phyloP scores from a whole-genome alignment of 2,113 vertebrate species.

The Chaetorhynchus papuensis region DNA sequence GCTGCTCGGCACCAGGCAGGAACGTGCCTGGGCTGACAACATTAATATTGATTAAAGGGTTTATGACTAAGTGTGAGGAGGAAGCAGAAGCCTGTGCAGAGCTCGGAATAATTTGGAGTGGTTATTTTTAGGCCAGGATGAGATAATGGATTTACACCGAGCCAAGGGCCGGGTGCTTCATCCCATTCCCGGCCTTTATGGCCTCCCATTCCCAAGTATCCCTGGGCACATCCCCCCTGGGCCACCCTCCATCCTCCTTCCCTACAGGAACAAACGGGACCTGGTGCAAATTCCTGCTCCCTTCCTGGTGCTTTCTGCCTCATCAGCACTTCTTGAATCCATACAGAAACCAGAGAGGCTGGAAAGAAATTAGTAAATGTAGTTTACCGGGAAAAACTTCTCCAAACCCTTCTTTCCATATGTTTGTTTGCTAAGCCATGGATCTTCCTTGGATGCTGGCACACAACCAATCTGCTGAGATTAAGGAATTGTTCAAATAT shows the following conservation, averaged over 20 bases:
- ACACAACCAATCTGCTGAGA: too few relatives aligned
- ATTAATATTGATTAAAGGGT: neutral
- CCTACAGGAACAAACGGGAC: rapidly evolving
- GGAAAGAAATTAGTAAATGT: neutral
- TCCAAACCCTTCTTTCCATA: neutral
- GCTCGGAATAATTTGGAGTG: neutral
- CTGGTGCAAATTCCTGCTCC: neutral
- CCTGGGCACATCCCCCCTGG: neutral
- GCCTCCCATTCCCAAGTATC: rapidly evolving
- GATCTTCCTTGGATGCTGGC: neutral
- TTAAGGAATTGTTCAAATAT: neutral
- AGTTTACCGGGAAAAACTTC: neutral
- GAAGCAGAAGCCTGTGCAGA: slow-evolving; percentile 13
- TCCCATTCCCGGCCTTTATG: neutral
- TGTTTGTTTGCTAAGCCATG: neutral
- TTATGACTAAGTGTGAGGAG: slow-evolving; percentile 46
- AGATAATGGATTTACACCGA: neutral
- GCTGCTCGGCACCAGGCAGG: neutral
- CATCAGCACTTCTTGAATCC: neutral
- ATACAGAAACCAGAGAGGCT: neutral
- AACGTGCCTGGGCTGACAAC: neutral
- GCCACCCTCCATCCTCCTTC: neutral
- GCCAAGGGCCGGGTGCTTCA: neutral
- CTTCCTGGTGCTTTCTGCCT: neutral
- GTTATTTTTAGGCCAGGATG: slow-evolving; percentile 32